Percentiles rank a stretch among this genome's conserved stretches.
These are phyloP conservation scores for Bubo bubo DNA, from an alignment of 2,113 vertebrate genomes.

Conservation along the genomic window DNA sequence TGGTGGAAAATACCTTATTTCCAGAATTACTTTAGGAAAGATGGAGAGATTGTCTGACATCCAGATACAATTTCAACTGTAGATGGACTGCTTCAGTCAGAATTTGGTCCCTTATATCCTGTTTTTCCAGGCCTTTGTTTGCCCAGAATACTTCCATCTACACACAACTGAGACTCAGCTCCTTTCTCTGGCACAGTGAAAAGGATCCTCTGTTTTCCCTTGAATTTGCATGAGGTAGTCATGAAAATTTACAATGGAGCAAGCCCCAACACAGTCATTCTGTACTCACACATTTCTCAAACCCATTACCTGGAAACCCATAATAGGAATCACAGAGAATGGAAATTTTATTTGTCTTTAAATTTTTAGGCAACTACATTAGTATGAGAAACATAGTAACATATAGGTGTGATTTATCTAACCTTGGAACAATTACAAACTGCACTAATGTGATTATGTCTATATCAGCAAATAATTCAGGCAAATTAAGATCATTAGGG, in stretches of 20 bases:
- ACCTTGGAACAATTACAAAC: not conserved
- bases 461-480: not conserved
- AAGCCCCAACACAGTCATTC: not conserved
- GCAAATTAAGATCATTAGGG: not conserved
- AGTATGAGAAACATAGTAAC: not conserved
- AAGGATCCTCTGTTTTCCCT: not conserved
- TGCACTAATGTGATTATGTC: not conserved
- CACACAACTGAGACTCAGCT: not conserved
- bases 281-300: not conserved
- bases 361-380: not conserved
- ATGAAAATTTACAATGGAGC: not conserved
- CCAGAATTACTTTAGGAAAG: not conserved
- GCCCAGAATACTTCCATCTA: not conserved
- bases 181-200: not conserved
- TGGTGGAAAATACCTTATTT: not conserved
- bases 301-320: not conserved
- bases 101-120: not conserved
- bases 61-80: not conserved
- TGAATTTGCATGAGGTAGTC: not conserved
- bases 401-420: not conserved
- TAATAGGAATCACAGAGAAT: not conserved
- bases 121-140: not conserved
- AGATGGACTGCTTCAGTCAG: not conserved
- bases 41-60: not conserved
- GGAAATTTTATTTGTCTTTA: not conserved